Evolutionary conservation across 2,797 vertebrate species (phyloP), one percentile per base, ranked within the genome.

Genomic region (Pseudopleuronectes americanus): DNA sequence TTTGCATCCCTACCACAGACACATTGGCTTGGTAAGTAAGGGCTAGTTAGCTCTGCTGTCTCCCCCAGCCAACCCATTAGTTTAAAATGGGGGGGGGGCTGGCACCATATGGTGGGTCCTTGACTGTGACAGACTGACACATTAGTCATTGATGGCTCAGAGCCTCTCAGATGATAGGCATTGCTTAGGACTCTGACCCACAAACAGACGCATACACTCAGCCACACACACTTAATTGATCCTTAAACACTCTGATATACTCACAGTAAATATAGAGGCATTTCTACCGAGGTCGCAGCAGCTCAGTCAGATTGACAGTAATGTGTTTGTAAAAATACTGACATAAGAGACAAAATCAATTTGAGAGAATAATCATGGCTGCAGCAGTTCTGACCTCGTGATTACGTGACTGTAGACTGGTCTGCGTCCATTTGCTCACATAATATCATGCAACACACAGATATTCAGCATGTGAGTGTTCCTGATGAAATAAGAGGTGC

Each of bases 131-230:
- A 90, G 89, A 87, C 89, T 90, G 88, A 91, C 87, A 89, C 90
- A 92, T 94, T 90, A 92, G 90, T 92, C 89, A 93, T 88, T 90
- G 90, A 92, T 91, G 89, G 88, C 84, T 91, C 78, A 78, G 79
- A 91, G 88, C 84, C 86, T 89, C 87, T 90, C 71, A 68, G 86
- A 90, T 89, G 84, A 90, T 91, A 88, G 85, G 84, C 89, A 87
- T 79, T 80, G 79, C 85, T 89, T 89, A 85, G 87, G 87, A 90
- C 73, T 45, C 76, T 87, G 87, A 90, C 86, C 89, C 84, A 86
- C 83, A 90, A 90, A 87, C 81, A 80, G 78, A 66, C 68, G 70
- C 76, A 21, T 62, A 56, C 56, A 33, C 76, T 55, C 71, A 60
- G 71, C 66, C 74, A 79, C 58, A 60, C 63, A 45, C 58, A 36